These are phyloP conservation scores for Trichosurus vulpecula DNA, from an alignment of 2,797 vertebrate genomes.

Conservation along the genomic window DNA sequence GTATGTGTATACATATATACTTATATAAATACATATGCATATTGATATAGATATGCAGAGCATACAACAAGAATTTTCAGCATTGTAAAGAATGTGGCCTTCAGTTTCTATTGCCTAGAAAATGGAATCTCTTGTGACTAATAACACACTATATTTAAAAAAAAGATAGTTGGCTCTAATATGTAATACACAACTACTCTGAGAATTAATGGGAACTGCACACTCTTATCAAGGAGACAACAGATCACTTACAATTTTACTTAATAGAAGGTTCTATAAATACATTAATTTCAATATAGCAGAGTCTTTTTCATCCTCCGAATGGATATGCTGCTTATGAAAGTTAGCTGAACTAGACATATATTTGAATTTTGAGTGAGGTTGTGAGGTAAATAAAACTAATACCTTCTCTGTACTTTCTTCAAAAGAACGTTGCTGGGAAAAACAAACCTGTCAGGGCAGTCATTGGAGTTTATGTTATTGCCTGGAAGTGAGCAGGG, in stretches of 20 bases:
- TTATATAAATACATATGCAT: not conserved
- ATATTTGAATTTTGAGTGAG: conserved; percentile 18
- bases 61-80: conserved; percentile 3
- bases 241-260: conserved; percentile 3
- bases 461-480: conserved; percentile 17
- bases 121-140: conserved; percentile 34
- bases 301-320: not conserved
- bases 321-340: conserved; percentile 3
- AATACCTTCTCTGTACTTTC: not conserved
- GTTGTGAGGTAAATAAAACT: not conserved
- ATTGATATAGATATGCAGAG: not conserved
- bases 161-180: not conserved
- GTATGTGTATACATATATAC: not conserved
- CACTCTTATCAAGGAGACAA: conserved; percentile 17
- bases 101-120: conserved; percentile 39
- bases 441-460: conserved; percentile 27
- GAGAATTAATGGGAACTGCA: conserved; percentile 47
- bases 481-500: not conserved
- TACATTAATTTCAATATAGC: conserved; percentile 6
- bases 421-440: not conserved
- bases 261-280: conserved; percentile 14
- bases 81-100: conserved; percentile 11
- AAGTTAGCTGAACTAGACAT: not conserved
- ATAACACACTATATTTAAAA: conserved; percentile 21
- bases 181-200: not conserved